Evolutionary conservation across 2,888 invertebrate species (phyloP).

Genomic region (Proisotoma minuta): DNA sequence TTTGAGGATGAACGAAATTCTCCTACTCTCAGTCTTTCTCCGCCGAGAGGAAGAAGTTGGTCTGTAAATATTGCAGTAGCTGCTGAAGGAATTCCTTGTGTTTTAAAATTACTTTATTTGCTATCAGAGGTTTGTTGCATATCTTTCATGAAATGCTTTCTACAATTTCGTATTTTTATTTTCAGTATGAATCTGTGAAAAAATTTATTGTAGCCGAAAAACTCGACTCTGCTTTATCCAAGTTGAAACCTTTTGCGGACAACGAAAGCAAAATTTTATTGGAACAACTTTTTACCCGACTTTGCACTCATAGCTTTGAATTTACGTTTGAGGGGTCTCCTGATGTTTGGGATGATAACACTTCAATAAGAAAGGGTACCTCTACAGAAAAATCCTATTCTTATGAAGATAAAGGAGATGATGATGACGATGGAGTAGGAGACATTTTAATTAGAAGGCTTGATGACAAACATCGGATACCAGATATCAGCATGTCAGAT

Average conservation of each 20-base stretch:
- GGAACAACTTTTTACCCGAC: slow-evolving; percentile 27
- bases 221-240: slow-evolving; percentile 30
- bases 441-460: slow-evolving; percentile 1
- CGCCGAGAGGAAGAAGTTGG: slow-evolving; percentile 14
- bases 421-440: not conserved
- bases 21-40: not conserved
- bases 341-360: slow-evolving; percentile 26
- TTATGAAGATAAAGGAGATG: not conserved
- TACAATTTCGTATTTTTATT: slow-evolving; percentile 10
- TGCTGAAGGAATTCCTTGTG: slow-evolving; percentile 31
- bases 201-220: slow-evolving; percentile 28
- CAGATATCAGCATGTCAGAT: not conserved
- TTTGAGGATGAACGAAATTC: not conserved
- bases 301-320: slow-evolving; percentile 17
- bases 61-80: not conserved
- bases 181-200: slow-evolving; percentile 37
- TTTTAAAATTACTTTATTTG: slow-evolving; percentile 29
- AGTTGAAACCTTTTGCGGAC: slow-evolving; percentile 25
- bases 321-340: slow-evolving; percentile 22
- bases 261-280: slow-evolving; percentile 27
- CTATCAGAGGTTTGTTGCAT: slow-evolving; percentile 29
- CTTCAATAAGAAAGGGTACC: slow-evolving; percentile 9
- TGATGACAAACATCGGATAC: not conserved
- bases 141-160: not conserved
- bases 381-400: slow-evolving; percentile 1